phyloP scores from a whole-genome alignment of 2,113 vertebrate genomes.

The Dipodomys merriami region DNA sequence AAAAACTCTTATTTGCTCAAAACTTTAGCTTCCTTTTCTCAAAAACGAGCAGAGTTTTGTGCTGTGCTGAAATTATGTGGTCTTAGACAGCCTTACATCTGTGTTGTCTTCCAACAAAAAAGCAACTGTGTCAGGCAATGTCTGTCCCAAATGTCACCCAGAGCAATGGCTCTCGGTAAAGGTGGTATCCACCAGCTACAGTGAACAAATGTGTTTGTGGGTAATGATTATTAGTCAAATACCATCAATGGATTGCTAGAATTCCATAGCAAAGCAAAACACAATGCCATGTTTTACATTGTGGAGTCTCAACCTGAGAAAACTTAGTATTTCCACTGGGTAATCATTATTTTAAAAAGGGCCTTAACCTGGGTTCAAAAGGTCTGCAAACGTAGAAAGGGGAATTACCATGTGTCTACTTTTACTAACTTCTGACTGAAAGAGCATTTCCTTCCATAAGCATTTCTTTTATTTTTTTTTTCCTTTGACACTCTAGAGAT shows the following conservation, averaged over 20 bases:
- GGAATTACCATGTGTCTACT: background rate
- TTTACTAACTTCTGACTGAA: conserved; percentile 49
- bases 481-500: too few relatives aligned
- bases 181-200: background rate
- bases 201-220: background rate
- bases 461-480: too few relatives aligned
- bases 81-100: background rate
- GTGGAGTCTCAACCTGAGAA: background rate
- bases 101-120: conserved; percentile 32
- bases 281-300: background rate
- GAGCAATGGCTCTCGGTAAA: background rate
- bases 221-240: background rate
- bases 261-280: background rate
- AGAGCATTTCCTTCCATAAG: conserved; percentile 67
- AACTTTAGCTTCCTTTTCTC: conserved; percentile 45
- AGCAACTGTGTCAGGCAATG: background rate
- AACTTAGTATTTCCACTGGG: background rate
- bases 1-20: conserved; percentile 54
- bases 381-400: conserved; percentile 25
- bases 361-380: conserved; percentile 19
- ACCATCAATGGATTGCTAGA: background rate
- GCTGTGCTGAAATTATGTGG: background rate
- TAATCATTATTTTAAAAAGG: background rate
- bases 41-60: background rate
- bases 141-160: background rate